phyloP scores from a whole-genome alignment of 2,797 vertebrate genomes.

The Halcyon badia region DNA sequence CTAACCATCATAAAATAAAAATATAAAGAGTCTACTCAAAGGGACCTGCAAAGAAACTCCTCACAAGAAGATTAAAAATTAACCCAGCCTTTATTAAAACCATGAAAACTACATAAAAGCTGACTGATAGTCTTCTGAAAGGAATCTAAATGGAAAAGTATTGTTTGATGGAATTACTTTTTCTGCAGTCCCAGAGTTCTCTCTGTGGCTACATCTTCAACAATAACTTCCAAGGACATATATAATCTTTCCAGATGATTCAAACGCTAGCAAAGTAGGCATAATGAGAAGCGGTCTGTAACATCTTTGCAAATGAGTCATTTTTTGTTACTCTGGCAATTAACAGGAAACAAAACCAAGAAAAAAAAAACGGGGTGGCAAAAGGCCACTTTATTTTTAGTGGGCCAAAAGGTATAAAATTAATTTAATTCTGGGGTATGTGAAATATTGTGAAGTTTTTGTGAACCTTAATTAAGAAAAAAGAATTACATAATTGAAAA shows the following conservation, averaged over 20 bases:
- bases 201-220: neutral
- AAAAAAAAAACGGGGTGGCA: neutral
- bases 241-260: neutral
- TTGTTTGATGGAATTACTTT: neutral
- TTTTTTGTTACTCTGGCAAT: neutral
- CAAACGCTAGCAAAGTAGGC: neutral
- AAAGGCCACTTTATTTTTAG: neutral
- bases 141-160: neutral
- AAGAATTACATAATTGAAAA: neutral
- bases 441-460: neutral
- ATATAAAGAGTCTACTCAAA: neutral
- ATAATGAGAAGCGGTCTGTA: neutral
- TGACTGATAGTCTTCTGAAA: neutral
- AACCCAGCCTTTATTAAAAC: neutral
- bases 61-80: neutral
- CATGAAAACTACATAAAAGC: neutral
- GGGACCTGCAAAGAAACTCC: neutral
- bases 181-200: neutral
- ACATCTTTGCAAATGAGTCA: neutral
- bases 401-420: neutral
- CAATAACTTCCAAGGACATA: neutral
- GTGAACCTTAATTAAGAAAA: neutral
- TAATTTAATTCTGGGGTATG: neutral
- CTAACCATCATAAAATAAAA: neutral
- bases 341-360: neutral